Base-by-base conservation (phyloP, 2,888 invertebrate genomes). In the Drosophila silvestris region DNA sequence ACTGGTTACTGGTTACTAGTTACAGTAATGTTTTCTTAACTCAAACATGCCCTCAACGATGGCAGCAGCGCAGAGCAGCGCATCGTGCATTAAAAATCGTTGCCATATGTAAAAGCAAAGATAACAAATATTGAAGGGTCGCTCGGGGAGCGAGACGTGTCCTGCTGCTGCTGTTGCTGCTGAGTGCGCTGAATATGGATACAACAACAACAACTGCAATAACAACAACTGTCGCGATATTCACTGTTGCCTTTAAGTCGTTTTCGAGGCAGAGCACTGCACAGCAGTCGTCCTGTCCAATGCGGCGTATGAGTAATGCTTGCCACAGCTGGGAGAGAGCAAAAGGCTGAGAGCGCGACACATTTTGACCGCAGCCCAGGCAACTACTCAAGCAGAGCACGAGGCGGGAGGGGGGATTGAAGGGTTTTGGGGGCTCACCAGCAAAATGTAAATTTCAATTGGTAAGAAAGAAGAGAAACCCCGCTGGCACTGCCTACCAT, bases 51-150 rank as follows among this genome's bases (percentile, higher is more conserved):
- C 83, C 87, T 62, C 73, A 69, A 68, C 61, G 63, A 53, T 62
- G 52, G 28, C 47, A 30, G 56, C 59, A 47, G 28, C 50, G 59
- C 60, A 12, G 44, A 60, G 69, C 62, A 33, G 69, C 70, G 77
- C 78, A 79, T 78, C 89, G 77, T 80, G 74, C 91, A 87, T 87
- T 87, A 89, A 87, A 89, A 87, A 84, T 87, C 87, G 85, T 83
- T 71, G 78, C 85, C 91, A 91, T 89, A 87, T 87, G 91, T 82
- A 89, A 91, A 87, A 79, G 80, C 67, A 82, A 77, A 82, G 87
- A 87, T 87, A 89, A 89, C 80, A 89, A 81, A 83, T 72, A 72
- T 60, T 56, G 44, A 62, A 63, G 54, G 35, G 50, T 5, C 39
- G 32, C 22, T 26, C 50, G 33, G 52, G 51, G 59, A 41, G 26